phyloP scores from a whole-genome alignment of 2,888 invertebrate species.

The Nasonovia ribisnigri region DNA sequence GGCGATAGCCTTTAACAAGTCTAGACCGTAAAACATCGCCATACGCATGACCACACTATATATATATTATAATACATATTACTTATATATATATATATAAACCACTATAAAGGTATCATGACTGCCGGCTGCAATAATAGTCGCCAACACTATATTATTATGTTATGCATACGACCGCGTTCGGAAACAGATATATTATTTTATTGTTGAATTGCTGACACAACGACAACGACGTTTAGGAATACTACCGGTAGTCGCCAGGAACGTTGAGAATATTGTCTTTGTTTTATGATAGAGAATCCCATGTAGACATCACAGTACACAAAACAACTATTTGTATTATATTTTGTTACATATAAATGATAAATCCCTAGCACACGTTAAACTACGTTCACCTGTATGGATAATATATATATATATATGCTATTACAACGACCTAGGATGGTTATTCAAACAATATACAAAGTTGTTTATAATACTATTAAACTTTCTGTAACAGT shows the following conservation, averaged over 20 bases:
- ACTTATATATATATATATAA: not conserved
- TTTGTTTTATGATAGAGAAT: not conserved
- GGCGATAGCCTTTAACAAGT: slow-evolving; percentile 51
- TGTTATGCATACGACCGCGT: not conserved
- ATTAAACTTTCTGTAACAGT: not conserved
- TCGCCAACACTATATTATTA: not conserved
- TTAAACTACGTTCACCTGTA: not conserved
- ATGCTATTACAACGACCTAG: no score
- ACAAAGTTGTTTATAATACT: not conserved
- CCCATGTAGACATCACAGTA: not conserved
- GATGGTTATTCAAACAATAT: no score
- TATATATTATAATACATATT: not conserved
- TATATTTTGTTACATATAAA: no score
- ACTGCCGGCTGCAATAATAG: not conserved
- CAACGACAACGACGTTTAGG: slow-evolving; percentile 16
- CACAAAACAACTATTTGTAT: not conserved
- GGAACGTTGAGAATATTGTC: not conserved
- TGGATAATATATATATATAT: no score
- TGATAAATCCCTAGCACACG: not conserved
- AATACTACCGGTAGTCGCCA: slow-evolving; percentile 24
- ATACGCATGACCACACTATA: not conserved
- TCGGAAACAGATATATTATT: not conserved
- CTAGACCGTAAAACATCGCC: slow-evolving; percentile 52
- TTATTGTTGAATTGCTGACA: slow-evolving; percentile 21
- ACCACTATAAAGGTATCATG: not conserved